These are phyloP conservation scores for Rostratula benghalensis DNA, from an alignment of 2,113 vertebrate genomes.

Conservation along the genomic window DNA sequence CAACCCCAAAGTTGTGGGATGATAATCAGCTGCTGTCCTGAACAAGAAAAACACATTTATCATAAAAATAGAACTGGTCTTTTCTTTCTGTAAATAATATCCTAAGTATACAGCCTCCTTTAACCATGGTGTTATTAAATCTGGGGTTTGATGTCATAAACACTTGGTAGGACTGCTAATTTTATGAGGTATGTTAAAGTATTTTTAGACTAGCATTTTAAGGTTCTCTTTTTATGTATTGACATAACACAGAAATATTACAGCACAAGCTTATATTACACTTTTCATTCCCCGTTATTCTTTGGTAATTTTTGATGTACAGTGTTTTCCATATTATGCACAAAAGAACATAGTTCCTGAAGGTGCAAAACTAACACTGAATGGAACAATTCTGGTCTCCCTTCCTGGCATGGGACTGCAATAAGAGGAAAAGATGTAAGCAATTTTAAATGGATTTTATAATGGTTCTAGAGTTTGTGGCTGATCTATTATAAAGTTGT, in stretches of 20 bases:
- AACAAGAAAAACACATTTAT: slow-evolving; percentile 3
- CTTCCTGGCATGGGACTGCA: background rate
- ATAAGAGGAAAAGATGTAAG: background rate
- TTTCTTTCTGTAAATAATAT: slow-evolving; percentile 35
- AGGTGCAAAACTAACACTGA: background rate
- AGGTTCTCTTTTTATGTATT: background rate
- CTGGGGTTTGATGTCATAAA: slow-evolving; percentile 30
- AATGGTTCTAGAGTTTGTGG: background rate
- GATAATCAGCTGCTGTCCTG: background rate
- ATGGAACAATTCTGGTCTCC: background rate
- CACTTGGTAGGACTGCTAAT: slow-evolving; percentile 27
- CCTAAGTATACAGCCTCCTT: background rate
- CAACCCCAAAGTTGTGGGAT: background rate
- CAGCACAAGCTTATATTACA: background rate
- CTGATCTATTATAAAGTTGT: background rate
- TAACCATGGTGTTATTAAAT: background rate
- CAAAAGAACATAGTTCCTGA: background rate
- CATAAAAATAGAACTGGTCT: background rate
- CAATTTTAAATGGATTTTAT: background rate
- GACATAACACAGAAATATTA: background rate
- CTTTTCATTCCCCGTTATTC: background rate
- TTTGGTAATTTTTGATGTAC: background rate
- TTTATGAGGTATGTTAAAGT: slow-evolving; percentile 14
- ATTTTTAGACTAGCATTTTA: slow-evolving; percentile 17
- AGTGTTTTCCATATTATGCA: background rate